Conservation (phyloP, 2,797 vertebrate species). For the Moxostoma hubbsi region DNA sequence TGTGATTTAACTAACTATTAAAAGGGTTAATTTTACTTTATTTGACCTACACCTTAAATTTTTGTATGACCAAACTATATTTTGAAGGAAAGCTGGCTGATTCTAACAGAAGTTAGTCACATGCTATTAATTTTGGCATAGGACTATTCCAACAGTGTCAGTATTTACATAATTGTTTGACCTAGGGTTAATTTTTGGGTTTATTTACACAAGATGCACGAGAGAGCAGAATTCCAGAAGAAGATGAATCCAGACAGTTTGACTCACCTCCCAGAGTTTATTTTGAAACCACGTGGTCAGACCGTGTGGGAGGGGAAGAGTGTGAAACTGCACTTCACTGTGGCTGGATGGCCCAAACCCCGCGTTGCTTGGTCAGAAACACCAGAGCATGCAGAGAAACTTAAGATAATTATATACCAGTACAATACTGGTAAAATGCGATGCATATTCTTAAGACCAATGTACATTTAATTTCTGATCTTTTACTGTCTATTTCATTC, state of each 20-base stretch:
- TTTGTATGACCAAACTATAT: neutral
- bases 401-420: neutral
- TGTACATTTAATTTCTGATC: constrained; percentile 1
- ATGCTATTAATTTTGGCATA: neutral
- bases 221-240: constrained; percentile 87
- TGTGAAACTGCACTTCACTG: constrained; percentile 88
- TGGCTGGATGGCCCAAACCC: constrained; percentile 95
- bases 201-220: constrained; percentile 80
- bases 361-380: constrained; percentile 87
- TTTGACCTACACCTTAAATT: too few relatives aligned
- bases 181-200: neutral
- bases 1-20: neutral
- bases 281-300: constrained; percentile 90
- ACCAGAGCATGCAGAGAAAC: neutral
- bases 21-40: neutral
- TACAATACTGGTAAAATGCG: neutral
- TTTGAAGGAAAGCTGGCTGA: neutral
- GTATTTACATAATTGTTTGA: neutral
- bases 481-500: neutral
- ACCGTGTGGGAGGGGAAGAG: constrained; percentile 93
- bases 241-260: constrained; percentile 92
- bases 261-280: constrained; percentile 88
- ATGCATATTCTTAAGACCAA: neutral
- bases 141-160: neutral
- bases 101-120: neutral